Conservation (phyloP, 1,140 invertebrate species). For the Antheraea mylitta region DNA sequence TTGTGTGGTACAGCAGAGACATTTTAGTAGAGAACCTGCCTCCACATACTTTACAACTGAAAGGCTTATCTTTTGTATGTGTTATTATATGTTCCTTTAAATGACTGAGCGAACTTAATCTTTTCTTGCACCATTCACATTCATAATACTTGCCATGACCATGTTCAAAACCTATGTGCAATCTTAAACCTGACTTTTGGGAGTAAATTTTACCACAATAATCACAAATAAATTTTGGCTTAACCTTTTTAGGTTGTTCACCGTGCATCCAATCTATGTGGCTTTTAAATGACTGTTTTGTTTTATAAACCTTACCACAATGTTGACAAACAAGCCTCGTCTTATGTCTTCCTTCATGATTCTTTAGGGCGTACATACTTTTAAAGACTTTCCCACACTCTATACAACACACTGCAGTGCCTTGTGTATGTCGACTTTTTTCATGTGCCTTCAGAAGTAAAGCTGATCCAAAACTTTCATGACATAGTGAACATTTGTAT, state of each 20-base stretch:
- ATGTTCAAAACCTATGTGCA: slow-evolving; percentile 67
- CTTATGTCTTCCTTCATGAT: slow-evolving; percentile 55
- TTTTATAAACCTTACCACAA: slow-evolving; percentile 63
- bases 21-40: slow-evolving; percentile 66
- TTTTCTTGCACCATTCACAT: slow-evolving; percentile 66
- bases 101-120: slow-evolving; percentile 56
- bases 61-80: slow-evolving; percentile 72
- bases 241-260: slow-evolving; percentile 41
- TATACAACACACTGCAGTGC: slow-evolving; percentile 44
- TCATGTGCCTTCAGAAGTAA: slow-evolving; percentile 47
- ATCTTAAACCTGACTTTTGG: slow-evolving; percentile 56
- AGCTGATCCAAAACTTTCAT: slow-evolving; percentile 49
- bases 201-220: slow-evolving; percentile 66
- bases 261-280: slow-evolving; percentile 61
- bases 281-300: slow-evolving; percentile 52
- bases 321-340: slow-evolving; percentile 48
- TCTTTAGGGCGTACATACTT: slow-evolving; percentile 54
- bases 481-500: slow-evolving; percentile 49
- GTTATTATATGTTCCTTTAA: slow-evolving; percentile 69
- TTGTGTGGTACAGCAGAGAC: slow-evolving; percentile 66
- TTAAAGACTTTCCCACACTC: slow-evolving; percentile 63
- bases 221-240: slow-evolving; percentile 59
- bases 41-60: slow-evolving; percentile 57
- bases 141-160: slow-evolving; percentile 57
- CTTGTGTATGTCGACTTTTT: slow-evolving; percentile 39